Base-by-base conservation (phyloP, 2,888 invertebrate species). In the Acheta domesticus region DNA sequence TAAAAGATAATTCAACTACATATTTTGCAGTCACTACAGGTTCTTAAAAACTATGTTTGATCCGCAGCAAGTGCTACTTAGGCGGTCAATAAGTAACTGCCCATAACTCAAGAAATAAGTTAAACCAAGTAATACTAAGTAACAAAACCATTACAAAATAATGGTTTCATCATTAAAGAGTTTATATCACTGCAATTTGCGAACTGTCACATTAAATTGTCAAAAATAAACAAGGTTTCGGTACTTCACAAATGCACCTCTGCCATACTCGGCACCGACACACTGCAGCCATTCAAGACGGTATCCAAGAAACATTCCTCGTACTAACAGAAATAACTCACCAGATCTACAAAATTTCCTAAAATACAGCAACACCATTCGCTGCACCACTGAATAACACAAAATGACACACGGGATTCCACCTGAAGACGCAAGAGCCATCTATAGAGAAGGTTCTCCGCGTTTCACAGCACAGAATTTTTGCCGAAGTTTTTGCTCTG, bases 261-360 rank as follows among this genome's bases (percentile, higher is more conserved):
- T 8, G 36, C 36, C 36, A 36, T 36, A 36, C 36, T 36, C 36
- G 36, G 36, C 36, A 36, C 36, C 36, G 36, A 36, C 36, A 36
- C 36, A 36, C 36, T 36, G 36, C 36, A 36, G 36, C 36, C 36
- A 36, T 36, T 36, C 36, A 36, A 36, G 36, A 36, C 36, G 36
- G 36, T 36, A 36, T 36, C 36, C 36, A 36, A 36, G 36, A 36
- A 36, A 36, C 36, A 36, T 75, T 79, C 21, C 75, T 75, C 75
- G 21, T 49, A 62, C 79, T 78, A 78, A 78, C 79, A 80, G 77
- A 81, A 81, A 79, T 80, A 83, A 86, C 89, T 88, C 87, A 91
- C 91, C 91, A 87, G 91, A 90, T 84, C 91, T 91, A 87, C 91
- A 91, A 85, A 91, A 91, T 86, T 91, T 91, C 89, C 91, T 91